These are phyloP conservation scores for Tapera naevia DNA, from an alignment of 2,797 vertebrate species.

Conservation along the genomic window DNA sequence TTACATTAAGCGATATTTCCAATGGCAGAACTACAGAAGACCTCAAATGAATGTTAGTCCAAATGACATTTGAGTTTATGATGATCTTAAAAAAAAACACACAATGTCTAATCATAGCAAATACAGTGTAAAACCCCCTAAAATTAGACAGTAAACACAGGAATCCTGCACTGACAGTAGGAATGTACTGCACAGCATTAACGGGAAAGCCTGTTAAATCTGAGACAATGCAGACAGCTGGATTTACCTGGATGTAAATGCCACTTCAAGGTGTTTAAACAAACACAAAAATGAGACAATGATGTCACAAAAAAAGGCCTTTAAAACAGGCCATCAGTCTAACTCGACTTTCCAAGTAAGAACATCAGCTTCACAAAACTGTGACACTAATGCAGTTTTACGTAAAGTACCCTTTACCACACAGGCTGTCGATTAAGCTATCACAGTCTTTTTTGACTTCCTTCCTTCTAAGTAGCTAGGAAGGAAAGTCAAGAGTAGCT, in stretches of 20 bases:
- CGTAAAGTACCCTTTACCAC: slow-evolving; percentile 81
- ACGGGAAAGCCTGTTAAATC: slow-evolving; percentile 61
- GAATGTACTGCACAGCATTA: slow-evolving; percentile 66
- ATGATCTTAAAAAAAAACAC: slow-evolving; percentile 26
- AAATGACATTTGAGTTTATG: slow-evolving; percentile 28
- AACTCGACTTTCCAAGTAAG: slow-evolving; percentile 82
- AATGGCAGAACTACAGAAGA: slow-evolving; percentile 59
- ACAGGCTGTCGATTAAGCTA: slow-evolving; percentile 73
- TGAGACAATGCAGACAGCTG: slow-evolving; percentile 63
- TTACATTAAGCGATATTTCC: slow-evolving; percentile 60
- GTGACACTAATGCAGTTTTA: slow-evolving; percentile 75
- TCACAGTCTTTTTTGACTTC: slow-evolving; percentile 74
- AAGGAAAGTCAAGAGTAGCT: slow-evolving; percentile 68
- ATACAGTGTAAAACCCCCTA: slow-evolving; percentile 55
- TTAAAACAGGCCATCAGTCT: slow-evolving; percentile 82
- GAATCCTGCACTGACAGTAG: slow-evolving; percentile 72
- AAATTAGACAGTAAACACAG: slow-evolving; percentile 59
- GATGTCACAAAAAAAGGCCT: slow-evolving; percentile 75
- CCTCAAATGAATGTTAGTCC: slow-evolving; percentile 20
- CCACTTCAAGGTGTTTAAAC: slow-evolving; percentile 63
- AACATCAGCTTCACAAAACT: slow-evolving; percentile 80
- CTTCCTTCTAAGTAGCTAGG: slow-evolving; percentile 54
- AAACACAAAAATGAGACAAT: slow-evolving; percentile 66
- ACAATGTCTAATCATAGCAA: slow-evolving; percentile 30
- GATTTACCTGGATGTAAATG: slow-evolving; percentile 66